A percentile compares a stretch with the other conserved stretches of the same genome.
Evolutionary conservation across 2,797 vertebrate genomes (phyloP).

Genomic region (Nasua narica): DNA sequence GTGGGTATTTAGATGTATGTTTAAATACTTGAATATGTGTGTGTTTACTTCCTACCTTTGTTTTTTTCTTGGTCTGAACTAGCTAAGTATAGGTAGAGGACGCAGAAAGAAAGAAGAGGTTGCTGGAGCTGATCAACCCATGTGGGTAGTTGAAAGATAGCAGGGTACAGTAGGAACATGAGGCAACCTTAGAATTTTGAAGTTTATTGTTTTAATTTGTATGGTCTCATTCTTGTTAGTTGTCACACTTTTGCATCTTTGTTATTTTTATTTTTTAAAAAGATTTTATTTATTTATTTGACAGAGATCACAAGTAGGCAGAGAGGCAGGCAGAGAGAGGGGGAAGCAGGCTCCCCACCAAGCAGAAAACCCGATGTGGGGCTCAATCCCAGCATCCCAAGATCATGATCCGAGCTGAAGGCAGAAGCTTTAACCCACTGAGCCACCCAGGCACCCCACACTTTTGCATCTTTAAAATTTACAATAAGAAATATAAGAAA

Average conservation of each 20-base stretch:
- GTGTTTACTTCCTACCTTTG: background rate
- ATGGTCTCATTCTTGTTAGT: background rate
- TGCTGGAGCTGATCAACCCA: background rate
- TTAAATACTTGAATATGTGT: background rate
- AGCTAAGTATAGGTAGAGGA: background rate
- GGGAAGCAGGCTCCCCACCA: no score
- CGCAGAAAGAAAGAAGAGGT: background rate
- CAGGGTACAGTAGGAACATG: background rate
- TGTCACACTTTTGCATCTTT: background rate
- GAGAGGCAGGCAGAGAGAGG: no score
- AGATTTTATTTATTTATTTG: no score
- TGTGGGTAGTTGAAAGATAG: background rate
- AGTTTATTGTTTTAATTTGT: background rate
- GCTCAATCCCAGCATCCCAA: no score
- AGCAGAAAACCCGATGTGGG: no score
- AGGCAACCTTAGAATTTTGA: background rate
- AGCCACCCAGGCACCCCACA: no score
- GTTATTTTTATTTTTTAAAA: no score
- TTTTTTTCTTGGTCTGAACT: background rate
- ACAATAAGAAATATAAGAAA: background rate
- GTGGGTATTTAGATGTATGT: background rate
- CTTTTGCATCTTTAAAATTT: constrained; percentile 26
- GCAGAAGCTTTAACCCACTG: no score
- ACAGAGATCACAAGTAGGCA: no score
- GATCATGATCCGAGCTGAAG: no score